Base-by-base conservation (phyloP, 2,113 vertebrate genomes). In the Megalops atlanticus region DNA sequence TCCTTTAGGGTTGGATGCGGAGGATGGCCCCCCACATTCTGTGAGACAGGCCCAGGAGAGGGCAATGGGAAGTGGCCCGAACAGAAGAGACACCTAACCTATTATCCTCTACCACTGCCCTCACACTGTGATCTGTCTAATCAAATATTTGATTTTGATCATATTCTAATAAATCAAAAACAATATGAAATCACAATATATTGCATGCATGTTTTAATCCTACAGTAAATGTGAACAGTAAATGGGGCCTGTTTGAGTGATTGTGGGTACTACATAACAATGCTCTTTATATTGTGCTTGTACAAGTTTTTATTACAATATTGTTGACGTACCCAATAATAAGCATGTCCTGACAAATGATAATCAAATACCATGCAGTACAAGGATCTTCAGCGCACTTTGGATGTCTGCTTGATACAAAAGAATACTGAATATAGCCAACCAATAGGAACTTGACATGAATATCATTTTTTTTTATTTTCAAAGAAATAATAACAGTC, bases 161-260 rank as follows among this genome's bases (percentile, higher is more conserved):
- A 31, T 70, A 79, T 43, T 68, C 69, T 24, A 52, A 45, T 70
- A 33, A 33, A 70, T 70, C 33, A 58, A 70, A 70, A 70, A 68
- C 1, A 24, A 70, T 70, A 35, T 70, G 27, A 70, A 70, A 8
- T 70, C 10, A 35, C 68, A 18, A 58, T 6, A 58, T n/a, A 21
- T 31, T 31, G 10, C n/a, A 31, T 58, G 11, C 5, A 58, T 16
- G 21, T 70, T 70, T 35, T 35, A 70, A 70, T 31, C 11, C 2
- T 70, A 11, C 33, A 35, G 8, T 70, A 4, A 33, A 35, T 3
- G 68, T 36, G 12, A 14, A 36, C 68, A 70, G 35, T 31, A 36
- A 2, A 70, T 15, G 11, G 31, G 68, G 35, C 3, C 68, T 35
- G 14, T 33, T 70, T 35, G 10, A 35, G 7, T 70, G 33, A 12